A percentile compares a stretch with the other conserved stretches of the same genome.
Evolutionary conservation across 1,140 invertebrate genomes (phyloP).

Genomic region (Lamellibrachia luymesi): DNA sequence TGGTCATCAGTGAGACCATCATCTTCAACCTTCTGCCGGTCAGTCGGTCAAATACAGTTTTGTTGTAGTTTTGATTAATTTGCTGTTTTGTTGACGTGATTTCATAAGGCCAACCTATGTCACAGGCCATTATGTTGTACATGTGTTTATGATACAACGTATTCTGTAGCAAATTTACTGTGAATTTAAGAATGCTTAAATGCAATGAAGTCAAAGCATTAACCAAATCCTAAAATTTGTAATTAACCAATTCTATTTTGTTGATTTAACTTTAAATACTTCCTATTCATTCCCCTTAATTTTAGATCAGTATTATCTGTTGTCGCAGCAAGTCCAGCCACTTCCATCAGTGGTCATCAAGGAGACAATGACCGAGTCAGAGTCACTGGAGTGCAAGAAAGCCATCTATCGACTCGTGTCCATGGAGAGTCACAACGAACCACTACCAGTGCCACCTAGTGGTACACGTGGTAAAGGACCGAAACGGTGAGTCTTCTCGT

Average conservation of each 20-base stretch:
- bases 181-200: background rate
- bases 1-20: slow-evolving; percentile 85
- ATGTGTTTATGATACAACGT: too few species aligned
- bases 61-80: background rate
- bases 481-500: slow-evolving; percentile 46
- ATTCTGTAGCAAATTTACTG: background rate
- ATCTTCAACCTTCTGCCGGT: slow-evolving; percentile 85
- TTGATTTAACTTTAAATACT: too few species aligned
- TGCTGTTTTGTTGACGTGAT: background rate
- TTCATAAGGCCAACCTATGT: background rate
- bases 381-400: slow-evolving; percentile 84
- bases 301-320: background rate
- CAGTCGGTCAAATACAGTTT: slow-evolving; percentile 44
- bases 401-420: slow-evolving; percentile 79
- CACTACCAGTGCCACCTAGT: slow-evolving; percentile 67
- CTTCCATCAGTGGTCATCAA: slow-evolving; percentile 77
- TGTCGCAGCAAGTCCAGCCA: slow-evolving; percentile 64
- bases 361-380: slow-evolving; percentile 78
- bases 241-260: background rate
- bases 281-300: background rate
- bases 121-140: background rate
- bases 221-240: background rate
- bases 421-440: slow-evolving; percentile 81
- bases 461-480: slow-evolving; percentile 60
- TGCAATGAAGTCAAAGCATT: background rate